A percentile compares a stretch with the other conserved stretches of the same genome.
Conservation (phyloP, 1,140 invertebrate genomes). For the Hylaeus anthracinus region DNA sequence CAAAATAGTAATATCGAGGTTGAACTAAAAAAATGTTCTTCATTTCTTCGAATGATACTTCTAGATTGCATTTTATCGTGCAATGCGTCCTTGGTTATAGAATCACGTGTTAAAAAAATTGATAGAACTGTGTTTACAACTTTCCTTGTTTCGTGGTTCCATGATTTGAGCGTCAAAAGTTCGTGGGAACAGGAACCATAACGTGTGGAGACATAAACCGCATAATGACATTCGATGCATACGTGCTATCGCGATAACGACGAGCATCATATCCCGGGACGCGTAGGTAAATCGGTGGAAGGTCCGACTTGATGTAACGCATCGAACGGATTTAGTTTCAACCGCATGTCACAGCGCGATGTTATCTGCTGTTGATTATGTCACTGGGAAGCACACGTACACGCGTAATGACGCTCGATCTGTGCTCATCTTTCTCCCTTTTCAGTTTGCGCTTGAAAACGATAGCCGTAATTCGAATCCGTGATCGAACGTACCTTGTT, state of each 20-base stretch:
- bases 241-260: constrained; percentile 1
- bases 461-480: constrained; percentile 4
- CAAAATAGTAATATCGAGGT: too few species aligned
- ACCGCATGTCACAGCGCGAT: constrained; percentile 4
- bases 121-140: too few species aligned
- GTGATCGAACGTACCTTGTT: neutral
- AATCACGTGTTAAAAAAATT: too few species aligned
- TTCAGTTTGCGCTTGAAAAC: constrained; percentile 9
- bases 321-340: constrained; percentile 27
- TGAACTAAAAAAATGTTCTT: too few species aligned
- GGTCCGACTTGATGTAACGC: constrained; percentile 10
- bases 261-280: neutral
- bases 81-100: too few species aligned
- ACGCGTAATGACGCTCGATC: neutral
- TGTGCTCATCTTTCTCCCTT: constrained; percentile 3
- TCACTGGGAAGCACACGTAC: constrained; percentile 1
- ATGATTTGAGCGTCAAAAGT: neutral
- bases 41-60: too few species aligned
- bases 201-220: neutral
- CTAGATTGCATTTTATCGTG: too few species aligned
- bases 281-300: constrained; percentile 18
- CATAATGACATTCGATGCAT: neutral
- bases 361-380: neutral
- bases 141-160: neutral
- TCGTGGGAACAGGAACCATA: neutral